These are phyloP conservation scores for Apocrypta bakeri DNA, from an alignment of 1,140 invertebrate genomes.

Conservation along the genomic window DNA sequence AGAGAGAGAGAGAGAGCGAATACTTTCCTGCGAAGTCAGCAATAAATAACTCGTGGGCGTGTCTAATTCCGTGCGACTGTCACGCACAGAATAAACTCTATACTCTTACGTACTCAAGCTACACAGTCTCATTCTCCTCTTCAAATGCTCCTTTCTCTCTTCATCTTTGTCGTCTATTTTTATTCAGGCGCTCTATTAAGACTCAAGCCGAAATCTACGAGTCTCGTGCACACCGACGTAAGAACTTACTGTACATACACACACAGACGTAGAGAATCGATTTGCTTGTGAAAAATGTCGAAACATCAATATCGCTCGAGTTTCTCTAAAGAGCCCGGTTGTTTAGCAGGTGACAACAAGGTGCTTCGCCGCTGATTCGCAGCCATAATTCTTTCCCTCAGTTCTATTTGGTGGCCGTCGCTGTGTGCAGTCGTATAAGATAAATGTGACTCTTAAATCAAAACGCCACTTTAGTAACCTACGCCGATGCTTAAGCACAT, in stretches of 20 bases:
- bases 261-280: background rate
- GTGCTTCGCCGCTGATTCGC: constrained; percentile 65
- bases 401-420: background rate
- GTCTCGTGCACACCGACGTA: background rate
- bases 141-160: background rate
- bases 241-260: background rate
- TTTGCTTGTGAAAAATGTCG: constrained; percentile 36
- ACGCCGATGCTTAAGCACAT: constrained; percentile 7
- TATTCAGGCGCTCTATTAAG: constrained; percentile 35
- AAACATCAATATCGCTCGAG: constrained; percentile 43
- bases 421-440: constrained; percentile 5
- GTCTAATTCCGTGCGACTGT: constrained; percentile 40
- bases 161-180: constrained; percentile 27
- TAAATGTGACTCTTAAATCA: constrained; percentile 43
- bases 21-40: constrained; percentile 39
- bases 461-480: constrained; percentile 35
- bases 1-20: constrained; percentile 7
- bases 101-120: background rate
- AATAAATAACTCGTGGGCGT: constrained; percentile 53
- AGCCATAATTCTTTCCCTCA: constrained; percentile 69
- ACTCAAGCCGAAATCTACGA: constrained; percentile 1
- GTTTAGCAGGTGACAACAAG: constrained; percentile 62
- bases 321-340: constrained; percentile 24
- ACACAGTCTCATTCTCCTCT: background rate
- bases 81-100: background rate